A percentile compares a stretch with the other conserved stretches of the same genome.
phyloP scores from a whole-genome alignment of 2,113 vertebrate species.

The Anhinga anhinga region DNA sequence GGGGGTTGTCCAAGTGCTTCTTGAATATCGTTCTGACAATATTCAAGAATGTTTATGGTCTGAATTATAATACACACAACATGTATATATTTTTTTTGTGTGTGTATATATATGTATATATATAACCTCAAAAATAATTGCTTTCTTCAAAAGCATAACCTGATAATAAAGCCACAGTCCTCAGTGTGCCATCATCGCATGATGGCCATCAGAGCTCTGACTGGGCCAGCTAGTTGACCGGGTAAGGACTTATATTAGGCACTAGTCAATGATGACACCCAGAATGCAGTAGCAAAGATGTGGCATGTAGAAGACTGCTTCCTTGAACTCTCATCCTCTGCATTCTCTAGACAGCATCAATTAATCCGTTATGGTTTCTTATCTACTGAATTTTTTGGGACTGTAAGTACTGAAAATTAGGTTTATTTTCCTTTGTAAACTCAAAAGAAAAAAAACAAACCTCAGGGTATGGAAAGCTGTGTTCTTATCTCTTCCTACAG shows the following conservation, averaged over 20 bases:
- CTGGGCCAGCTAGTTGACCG: not conserved
- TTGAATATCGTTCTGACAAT: too few relatives aligned
- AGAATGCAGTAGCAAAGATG: not conserved
- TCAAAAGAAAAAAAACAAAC: not conserved
- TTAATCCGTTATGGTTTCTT: not conserved
- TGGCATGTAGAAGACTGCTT: not conserved
- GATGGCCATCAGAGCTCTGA: not conserved
- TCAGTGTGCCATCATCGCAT: not conserved
- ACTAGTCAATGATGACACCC: not conserved
- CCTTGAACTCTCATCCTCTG: not conserved
- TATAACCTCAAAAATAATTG: not conserved
- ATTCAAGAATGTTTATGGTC: too few relatives aligned
- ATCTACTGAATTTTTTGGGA: not conserved
- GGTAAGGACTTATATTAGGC: not conserved
- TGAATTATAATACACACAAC: not conserved
- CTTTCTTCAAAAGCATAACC: not conserved
- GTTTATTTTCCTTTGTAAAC: not conserved
- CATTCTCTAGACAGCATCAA: not conserved
- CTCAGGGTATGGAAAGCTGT: not conserved
- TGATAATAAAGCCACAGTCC: not conserved
- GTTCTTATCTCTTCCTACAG: not conserved
- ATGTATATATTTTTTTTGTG: too few relatives aligned
- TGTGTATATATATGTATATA: not conserved
- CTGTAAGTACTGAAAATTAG: not conserved
- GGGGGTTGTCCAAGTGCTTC: too few relatives aligned